phyloP scores from a whole-genome alignment of 2,113 vertebrate genomes.

The Onychostoma macrolepis region DNA sequence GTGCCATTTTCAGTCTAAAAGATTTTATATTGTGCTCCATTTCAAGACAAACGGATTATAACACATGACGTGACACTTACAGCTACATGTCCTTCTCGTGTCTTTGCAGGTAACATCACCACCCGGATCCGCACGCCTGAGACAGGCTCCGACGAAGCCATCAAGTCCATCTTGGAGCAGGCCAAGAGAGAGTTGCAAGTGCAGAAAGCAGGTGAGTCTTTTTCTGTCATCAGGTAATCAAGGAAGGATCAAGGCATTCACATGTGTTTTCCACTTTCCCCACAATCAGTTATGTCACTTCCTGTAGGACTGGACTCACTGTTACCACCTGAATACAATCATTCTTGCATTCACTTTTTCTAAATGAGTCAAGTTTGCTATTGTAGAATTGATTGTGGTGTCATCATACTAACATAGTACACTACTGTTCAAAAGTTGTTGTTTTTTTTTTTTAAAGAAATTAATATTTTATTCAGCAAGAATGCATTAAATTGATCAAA shows the following conservation, averaged over 20 bases:
- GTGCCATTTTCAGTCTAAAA: not conserved
- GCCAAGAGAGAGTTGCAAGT: slow-evolving; percentile 90
- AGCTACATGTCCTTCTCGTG: not conserved
- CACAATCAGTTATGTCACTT: slow-evolving; percentile 19
- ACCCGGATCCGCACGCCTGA: slow-evolving; percentile 87
- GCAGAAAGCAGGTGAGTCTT: slow-evolving; percentile 83
- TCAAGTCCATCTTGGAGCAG: slow-evolving; percentile 90
- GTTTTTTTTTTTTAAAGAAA: not conserved
- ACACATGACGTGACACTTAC: not conserved
- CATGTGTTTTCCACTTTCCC: not conserved
- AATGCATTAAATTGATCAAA: slow-evolving; percentile 5
- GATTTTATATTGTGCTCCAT: not conserved
- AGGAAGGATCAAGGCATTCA: not conserved
- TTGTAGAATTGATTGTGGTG: not conserved
- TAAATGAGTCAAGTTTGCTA: not conserved
- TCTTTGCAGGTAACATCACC: slow-evolving; percentile 85
- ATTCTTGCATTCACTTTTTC: not conserved
- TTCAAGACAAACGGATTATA: not conserved
- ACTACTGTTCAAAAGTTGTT: not conserved
- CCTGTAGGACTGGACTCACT: slow-evolving; percentile 16
- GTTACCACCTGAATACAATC: not conserved
- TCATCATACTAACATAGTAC: not conserved
- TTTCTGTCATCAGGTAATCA: not conserved
- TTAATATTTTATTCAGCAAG: not conserved
- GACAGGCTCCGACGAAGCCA: slow-evolving; percentile 86